Evolutionary conservation across 2,888 invertebrate genomes (phyloP).

Genomic region (Napeogenes sylphis): DNA sequence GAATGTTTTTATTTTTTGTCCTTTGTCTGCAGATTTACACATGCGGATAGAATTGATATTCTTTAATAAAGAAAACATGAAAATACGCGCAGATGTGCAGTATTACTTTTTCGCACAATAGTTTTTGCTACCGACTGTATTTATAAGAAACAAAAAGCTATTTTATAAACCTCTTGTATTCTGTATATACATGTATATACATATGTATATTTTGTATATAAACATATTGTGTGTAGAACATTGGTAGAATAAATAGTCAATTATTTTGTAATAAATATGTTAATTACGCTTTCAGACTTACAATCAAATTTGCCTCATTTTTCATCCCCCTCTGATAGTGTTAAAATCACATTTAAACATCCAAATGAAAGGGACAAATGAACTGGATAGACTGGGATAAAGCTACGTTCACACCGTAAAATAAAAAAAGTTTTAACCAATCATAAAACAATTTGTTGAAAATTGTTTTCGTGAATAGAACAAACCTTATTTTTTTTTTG

Average conservation of each 20-base stretch:
- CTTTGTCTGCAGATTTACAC: slow-evolving; percentile 14
- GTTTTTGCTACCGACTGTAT: background rate
- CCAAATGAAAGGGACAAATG: slow-evolving; percentile 28
- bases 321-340: slow-evolving; percentile 48
- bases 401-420: slow-evolving; percentile 8
- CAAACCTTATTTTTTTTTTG: too few species aligned
- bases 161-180: too few species aligned
- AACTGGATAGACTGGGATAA: slow-evolving; percentile 24
- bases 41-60: slow-evolving; percentile 7
- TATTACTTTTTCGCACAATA: background rate
- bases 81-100: background rate
- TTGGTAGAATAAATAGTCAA: slow-evolving; percentile 10
- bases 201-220: background rate
- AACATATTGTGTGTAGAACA: background rate
- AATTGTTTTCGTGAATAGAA: too few species aligned
- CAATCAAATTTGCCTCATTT: slow-evolving; percentile 50
- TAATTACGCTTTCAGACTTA: slow-evolving; percentile 12
- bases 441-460: too few species aligned
- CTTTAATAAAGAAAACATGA: slow-evolving; percentile 8
- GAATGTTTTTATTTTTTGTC: slow-evolving; percentile 20
- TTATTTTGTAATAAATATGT: slow-evolving; percentile 17
- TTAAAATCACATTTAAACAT: slow-evolving; percentile 45
- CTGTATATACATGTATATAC: too few species aligned
- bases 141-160: too few species aligned
- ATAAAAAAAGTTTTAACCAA: background rate